phyloP scores from a whole-genome alignment of 2,113 vertebrate genomes.

The Corythoichthys intestinalis region DNA sequence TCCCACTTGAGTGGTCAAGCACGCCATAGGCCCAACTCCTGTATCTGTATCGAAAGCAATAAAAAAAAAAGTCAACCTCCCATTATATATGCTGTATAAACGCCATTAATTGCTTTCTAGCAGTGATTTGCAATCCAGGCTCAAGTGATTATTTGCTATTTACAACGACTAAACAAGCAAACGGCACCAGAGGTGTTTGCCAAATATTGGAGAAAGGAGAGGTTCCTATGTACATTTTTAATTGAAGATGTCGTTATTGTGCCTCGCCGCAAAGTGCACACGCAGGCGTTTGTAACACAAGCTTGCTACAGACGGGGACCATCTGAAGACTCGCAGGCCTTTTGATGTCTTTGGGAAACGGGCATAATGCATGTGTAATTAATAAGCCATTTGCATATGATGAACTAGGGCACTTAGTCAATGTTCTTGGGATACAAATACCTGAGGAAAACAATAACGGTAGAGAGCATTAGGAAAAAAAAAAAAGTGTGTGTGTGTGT shows the following conservation, averaged over 20 bases:
- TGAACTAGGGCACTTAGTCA: slow-evolving; percentile 94
- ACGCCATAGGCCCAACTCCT: no score
- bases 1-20: no score
- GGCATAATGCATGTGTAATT: slow-evolving; percentile 98
- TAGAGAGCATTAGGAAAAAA: slow-evolving; percentile 92
- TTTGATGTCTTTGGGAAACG: slow-evolving; percentile 85
- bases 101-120: slow-evolving; percentile 40
- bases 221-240: slow-evolving; percentile 65
- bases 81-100: neutral
- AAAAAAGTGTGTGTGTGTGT: slow-evolving; percentile 74
- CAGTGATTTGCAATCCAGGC: slow-evolving; percentile 46
- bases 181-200: slow-evolving; percentile 61
- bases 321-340: slow-evolving; percentile 74
- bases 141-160: slow-evolving; percentile 58
- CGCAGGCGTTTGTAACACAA: slow-evolving; percentile 70
- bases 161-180: slow-evolving; percentile 48
- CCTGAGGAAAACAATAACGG: slow-evolving; percentile 86
- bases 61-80: no score
- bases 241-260: slow-evolving; percentile 69
- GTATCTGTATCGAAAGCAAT: no score
- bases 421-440: slow-evolving; percentile 95
- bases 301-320: slow-evolving; percentile 61
- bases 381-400: slow-evolving; percentile 98
- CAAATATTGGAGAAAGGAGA: slow-evolving; percentile 51
- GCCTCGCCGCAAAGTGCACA: slow-evolving; percentile 67